Conservation (phyloP, 2,113 vertebrate genomes). For the Cathartes aura region DNA sequence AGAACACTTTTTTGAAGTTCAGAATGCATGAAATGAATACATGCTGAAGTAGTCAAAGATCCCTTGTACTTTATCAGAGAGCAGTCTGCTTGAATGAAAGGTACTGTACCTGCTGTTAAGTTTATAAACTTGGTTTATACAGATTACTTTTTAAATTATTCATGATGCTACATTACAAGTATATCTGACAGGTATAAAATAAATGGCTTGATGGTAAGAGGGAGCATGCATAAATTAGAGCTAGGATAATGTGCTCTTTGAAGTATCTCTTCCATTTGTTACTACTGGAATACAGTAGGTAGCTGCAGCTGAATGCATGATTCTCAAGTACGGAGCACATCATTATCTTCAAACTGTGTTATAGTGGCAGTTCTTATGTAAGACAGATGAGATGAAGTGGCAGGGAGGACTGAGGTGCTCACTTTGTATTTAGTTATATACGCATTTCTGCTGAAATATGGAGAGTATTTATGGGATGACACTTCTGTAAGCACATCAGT, state of each 20-base stretch:
- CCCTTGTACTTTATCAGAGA: conserved; percentile 36
- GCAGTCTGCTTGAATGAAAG: conserved; percentile 52
- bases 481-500: not conserved
- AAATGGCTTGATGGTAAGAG: conserved; percentile 58
- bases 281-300: conserved; percentile 46
- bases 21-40: conserved; percentile 9
- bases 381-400: not conserved
- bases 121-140: conserved; percentile 64
- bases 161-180: conserved; percentile 56
- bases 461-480: not conserved
- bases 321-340: not conserved
- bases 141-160: conserved; percentile 62
- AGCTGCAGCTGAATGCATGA: conserved; percentile 39
- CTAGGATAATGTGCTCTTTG: conserved; percentile 54
- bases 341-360: not conserved
- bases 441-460: not conserved
- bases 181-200: conserved; percentile 61
- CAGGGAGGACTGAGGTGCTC: not conserved
- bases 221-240: conserved; percentile 62
- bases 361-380: not conserved
- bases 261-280: conserved; percentile 62
- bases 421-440: not conserved
- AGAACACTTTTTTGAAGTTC: not conserved
- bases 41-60: conserved; percentile 23
- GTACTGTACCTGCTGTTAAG: conserved; percentile 56